Evolutionary conservation across 2,113 vertebrate genomes (phyloP), one percentile per base, ranked within the genome.

Genomic region (Halcyon malimbica): DNA sequence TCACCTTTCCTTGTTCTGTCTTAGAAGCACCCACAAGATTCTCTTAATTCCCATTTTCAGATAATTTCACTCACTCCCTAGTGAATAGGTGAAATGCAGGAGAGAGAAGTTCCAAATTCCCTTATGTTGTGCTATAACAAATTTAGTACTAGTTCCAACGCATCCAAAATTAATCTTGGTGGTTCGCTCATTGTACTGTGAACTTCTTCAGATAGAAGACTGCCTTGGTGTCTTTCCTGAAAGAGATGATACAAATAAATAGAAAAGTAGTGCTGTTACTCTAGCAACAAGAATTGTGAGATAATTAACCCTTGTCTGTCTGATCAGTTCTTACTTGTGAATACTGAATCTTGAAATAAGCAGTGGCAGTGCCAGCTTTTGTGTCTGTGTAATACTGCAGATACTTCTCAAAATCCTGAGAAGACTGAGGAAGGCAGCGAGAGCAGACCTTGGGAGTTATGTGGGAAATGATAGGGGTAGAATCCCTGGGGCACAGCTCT

Each of bases 221-320:
- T 67, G 69, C 71, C 56, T 81, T 1, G 2, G 35, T 94, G 41
- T 77, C 69, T 93, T 80, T 94, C 57, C 92, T 96, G 89, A 60
- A 96, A 89, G 67, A 77, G 73, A 91, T 91, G 69, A 92, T 91
- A 76, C 44, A 79, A 92, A 78, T 93, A 94, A 92, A 89, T 91
- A 83, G 93, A 84, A 81, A 93, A 89, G 59, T 67, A 83, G 70
- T 74, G 67, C 63, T 92, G 91, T 96, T 95, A 60, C 93, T 96
- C 44, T 93, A 86, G 91, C 95, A 97, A 96, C 93, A 60, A 44
- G 60, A 42, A 76, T 37, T 89, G 65, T 83, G 87, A 16, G 74
- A 67, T 95, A 80, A 89, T 89, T 92, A 94, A 91, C 77, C 83
- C 86, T 62, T 83, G 24, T 92, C 42, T 77, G 31, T 39, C 83